A percentile compares a stretch with the other conserved stretches of the same genome.
phyloP scores from a whole-genome alignment of 2,888 invertebrate species.

The Stramonita haemastoma region DNA sequence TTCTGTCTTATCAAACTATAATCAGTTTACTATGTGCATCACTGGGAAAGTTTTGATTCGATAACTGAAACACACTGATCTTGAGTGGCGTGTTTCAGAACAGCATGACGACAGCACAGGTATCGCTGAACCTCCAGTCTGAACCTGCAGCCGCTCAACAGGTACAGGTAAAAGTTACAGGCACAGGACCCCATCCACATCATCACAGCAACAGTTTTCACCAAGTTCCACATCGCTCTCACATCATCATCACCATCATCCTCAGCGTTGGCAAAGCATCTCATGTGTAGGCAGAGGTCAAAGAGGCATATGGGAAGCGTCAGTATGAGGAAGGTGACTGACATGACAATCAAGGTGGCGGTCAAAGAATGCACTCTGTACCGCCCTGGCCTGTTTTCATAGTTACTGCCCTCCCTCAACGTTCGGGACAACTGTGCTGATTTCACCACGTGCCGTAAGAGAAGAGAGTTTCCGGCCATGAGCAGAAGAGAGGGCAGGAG shows the following conservation, averaged over 20 bases:
- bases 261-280: neutral
- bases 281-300: neutral
- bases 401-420: neutral
- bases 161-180: neutral
- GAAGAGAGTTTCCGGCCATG: neutral
- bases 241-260: neutral
- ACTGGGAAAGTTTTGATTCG: too few relatives aligned
- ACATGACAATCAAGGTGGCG: neutral
- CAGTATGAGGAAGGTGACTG: neutral
- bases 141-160: neutral
- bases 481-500: neutral
- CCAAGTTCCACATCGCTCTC: neutral
- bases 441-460: neutral
- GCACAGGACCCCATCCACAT: neutral
- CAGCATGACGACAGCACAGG: neutral
- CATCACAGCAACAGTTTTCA: neutral
- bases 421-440: neutral
- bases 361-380: neutral
- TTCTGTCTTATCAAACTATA: too few relatives aligned
- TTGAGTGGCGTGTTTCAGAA: too few relatives aligned
- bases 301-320: neutral
- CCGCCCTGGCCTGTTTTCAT: neutral
- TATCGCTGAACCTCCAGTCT: neutral
- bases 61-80: too few relatives aligned
- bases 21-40: too few relatives aligned